Evolutionary conservation across 2,113 vertebrate species (phyloP), one percentile per base, ranked within the genome.

Genomic region (Myodes glareolus): DNA sequence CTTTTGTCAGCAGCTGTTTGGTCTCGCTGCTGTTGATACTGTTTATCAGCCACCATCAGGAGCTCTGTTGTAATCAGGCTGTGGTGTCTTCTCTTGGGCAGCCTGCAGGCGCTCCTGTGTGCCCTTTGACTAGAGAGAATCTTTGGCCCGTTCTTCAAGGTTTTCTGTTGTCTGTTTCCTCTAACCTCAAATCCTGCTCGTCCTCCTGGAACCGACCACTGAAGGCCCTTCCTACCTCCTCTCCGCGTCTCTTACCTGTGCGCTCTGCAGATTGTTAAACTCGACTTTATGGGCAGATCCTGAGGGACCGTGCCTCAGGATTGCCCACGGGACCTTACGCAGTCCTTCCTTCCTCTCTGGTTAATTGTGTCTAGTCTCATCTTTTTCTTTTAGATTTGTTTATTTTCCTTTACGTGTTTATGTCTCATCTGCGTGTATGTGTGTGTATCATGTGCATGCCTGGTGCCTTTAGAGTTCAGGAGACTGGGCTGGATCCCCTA

Each of bases 321-420:
- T 27, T 45, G 42, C 8, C 36, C 23, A 0, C 3, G 5, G 17
- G 50, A 7, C 36, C 27, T 4, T 29, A 36, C 6, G 0, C 0
- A 4, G 31, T 16, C 19, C 67, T 88, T 47, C 89, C 19, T 10
- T 82, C 58, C n/a, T 50, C 52, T n/a, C 5, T 68, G 70, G 55
- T 29, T 12, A 1, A 5, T n/a, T 36, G 31, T 52, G 27, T 72
- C 47, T 14, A 6, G 12, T 87, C 47, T 65, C 61, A 27, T n/a
- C 7, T 36, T 7, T 14, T 14, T 4, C 5, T 14, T 65, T 42
- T 63, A 85, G 13, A 65, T 85, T 75, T 72, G 36, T 72, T 42
- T 65, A 85, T 63, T 84, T 58, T 63, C 14, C 29, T 82, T 61
- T 23, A 25, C 19, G 5, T 7, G 7, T 27, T 42, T 29, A 27